Evolutionary conservation across 2,113 vertebrate genomes (phyloP).

Genomic region (Stigmatopora argus): DNA sequence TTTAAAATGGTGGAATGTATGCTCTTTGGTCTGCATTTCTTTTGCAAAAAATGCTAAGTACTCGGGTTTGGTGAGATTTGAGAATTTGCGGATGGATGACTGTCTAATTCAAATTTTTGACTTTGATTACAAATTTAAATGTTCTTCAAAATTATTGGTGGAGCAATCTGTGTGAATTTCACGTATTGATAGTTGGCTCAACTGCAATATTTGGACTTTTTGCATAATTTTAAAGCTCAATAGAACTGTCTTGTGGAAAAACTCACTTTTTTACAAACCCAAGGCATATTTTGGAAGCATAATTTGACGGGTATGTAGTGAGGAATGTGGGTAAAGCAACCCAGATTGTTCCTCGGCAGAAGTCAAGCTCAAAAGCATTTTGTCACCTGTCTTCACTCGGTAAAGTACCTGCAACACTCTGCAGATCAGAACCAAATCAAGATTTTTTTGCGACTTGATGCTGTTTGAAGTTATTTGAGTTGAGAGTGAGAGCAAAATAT

Average conservation of each 20-base stretch:
- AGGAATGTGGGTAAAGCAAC: constrained; percentile 53
- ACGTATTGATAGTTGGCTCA: background rate
- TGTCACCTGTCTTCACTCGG: constrained; percentile 45
- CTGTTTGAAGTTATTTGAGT: constrained; percentile 48
- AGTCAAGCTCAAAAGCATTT: constrained; percentile 59
- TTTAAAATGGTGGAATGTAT: background rate
- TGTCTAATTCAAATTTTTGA: background rate
- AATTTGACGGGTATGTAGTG: constrained; percentile 37
- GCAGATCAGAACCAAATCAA: constrained; percentile 44
- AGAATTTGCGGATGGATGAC: background rate
- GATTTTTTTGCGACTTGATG: constrained; percentile 41
- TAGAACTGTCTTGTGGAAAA: constrained; percentile 20
- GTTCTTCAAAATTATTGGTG: background rate
- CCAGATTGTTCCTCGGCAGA: constrained; percentile 37
- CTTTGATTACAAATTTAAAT: background rate
- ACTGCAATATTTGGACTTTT: constrained; percentile 64
- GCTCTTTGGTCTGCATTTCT: background rate
- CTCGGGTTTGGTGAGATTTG: too few species aligned
- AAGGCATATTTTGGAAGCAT: constrained; percentile 42
- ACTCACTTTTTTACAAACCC: constrained; percentile 4
- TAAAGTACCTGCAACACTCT: constrained; percentile 47
- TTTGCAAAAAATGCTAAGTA: background rate
- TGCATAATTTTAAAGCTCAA: constrained; percentile 62
- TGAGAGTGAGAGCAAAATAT: constrained; percentile 26
- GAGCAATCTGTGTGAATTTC: background rate